Conservation (phyloP, 2,888 invertebrate species). For the Acanthoscelides obtectus region DNA sequence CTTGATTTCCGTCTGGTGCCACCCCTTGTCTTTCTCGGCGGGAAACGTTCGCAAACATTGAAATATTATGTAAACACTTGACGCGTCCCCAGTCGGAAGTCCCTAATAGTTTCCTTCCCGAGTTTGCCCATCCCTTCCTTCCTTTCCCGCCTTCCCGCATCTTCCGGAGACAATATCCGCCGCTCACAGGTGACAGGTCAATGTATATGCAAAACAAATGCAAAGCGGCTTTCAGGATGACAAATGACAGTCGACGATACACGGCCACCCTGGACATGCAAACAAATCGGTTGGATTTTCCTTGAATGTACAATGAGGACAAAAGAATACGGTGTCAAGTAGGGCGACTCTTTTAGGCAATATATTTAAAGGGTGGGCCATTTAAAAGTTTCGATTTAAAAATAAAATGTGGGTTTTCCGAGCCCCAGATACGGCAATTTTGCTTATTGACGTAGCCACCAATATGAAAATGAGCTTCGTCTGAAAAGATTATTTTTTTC, state of each 20-base stretch:
- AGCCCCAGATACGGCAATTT: too few relatives aligned
- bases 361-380: too few relatives aligned
- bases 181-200: constrained; percentile 19
- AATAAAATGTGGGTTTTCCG: too few relatives aligned
- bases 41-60: constrained; percentile 20
- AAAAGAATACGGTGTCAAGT: not conserved
- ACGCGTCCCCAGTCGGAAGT: constrained; percentile 16
- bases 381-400: too few relatives aligned
- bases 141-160: not conserved
- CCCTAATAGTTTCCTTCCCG: constrained; percentile 22
- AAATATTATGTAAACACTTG: constrained; percentile 31
- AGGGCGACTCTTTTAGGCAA: too few relatives aligned
- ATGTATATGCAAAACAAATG: constrained; percentile 12
- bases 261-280: not conserved
- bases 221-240: not conserved
- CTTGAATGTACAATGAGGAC: not conserved
- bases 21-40: not conserved
- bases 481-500: too few relatives aligned
- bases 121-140: too few relatives aligned
- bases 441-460: too few relatives aligned
- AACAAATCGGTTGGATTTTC: not conserved
- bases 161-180: constrained; percentile 12
- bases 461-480: too few relatives aligned
- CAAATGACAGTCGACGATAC: not conserved
- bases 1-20: not conserved